phyloP scores from a whole-genome alignment of 2,888 invertebrate genomes.

The Chrysomela aeneicollis region DNA sequence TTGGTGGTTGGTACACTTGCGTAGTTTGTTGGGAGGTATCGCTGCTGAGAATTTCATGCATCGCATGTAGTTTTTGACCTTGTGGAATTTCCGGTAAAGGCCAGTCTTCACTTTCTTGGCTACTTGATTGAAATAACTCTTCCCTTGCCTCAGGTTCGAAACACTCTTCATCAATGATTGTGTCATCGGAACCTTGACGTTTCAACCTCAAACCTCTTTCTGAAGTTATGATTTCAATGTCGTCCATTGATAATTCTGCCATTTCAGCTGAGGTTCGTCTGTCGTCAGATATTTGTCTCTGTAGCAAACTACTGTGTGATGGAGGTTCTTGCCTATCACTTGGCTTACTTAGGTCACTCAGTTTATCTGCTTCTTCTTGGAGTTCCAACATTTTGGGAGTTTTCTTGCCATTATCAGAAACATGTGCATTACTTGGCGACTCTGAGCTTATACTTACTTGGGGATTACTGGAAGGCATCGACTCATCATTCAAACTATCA shows the following conservation, averaged over 20 bases:
- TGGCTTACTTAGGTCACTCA: constrained; percentile 45
- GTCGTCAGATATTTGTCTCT: constrained; percentile 77
- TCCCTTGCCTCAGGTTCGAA: constrained; percentile 52
- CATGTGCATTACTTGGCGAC: constrained; percentile 77
- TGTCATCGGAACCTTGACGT: constrained; percentile 61
- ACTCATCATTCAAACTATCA: constrained; percentile 85
- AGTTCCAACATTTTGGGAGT: constrained; percentile 49
- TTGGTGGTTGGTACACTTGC: constrained; percentile 58
- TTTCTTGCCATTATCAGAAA: constrained; percentile 62
- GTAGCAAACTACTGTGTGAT: constrained; percentile 56
- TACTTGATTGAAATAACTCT: constrained; percentile 60
- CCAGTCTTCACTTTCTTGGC: constrained; percentile 81
- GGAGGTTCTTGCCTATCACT: constrained; percentile 51
- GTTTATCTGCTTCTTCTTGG: constrained; percentile 39
- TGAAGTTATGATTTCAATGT: constrained; percentile 61
- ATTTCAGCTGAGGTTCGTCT: constrained; percentile 84
- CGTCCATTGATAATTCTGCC: constrained; percentile 83
- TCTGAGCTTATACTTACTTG: constrained; percentile 87
- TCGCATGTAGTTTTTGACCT: constrained; percentile 54
- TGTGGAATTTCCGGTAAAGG: constrained; percentile 75
- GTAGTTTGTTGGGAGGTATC: constrained; percentile 60
- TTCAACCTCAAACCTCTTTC: constrained; percentile 58
- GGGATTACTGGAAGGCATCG: constrained; percentile 83
- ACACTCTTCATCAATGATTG: constrained; percentile 61
- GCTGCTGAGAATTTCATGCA: constrained; percentile 60